Base-by-base conservation (phyloP, 1,140 invertebrate species). In the Mizuhopecten yessoensis region DNA sequence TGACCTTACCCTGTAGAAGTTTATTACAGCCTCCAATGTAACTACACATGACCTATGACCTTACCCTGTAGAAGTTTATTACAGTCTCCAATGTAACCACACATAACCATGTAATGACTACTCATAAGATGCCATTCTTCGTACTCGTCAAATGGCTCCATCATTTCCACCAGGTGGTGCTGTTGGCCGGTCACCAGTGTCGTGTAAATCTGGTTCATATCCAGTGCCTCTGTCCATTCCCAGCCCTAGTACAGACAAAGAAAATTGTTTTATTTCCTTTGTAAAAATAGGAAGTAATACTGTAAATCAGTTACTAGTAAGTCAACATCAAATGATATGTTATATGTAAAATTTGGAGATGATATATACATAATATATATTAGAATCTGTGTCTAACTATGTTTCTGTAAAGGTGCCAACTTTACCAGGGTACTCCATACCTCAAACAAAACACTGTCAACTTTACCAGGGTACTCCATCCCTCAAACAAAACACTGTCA, bases 111-210 rank as follows among this genome's bases (percentile, higher is more conserved):
- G 94, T 97, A 97, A 94, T 97, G 97, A n/a, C 93, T 92, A 94
- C 97, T 97, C 90, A 97, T 97, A 34, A 97, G 94, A 94, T 97
- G 96, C 95, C 96, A 97, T 93, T 97, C 97, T 95, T 97, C 97
- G 94, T 96, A 97, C 94, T 97, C 97, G 95, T 97, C 97, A 96
- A 97, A 97, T 0, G 96, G 94, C 94, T 97, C 97, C 33, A 97
- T 91, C 10, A 86, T 92, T 36, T 97, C 93, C 33, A 97, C 94
- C 89, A 95, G 91, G 15, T 91, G 34, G 88, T 95, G 94, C 92
- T 97, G 97, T 29, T 95, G 94, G 0, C 23, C 0, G n/a, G 94
- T 29, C 17, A 96, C 89, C 86, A 96, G 90, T 13, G 92, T 91
- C 7, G 92, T 90, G 88, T 96, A 97, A 45, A 97, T 96, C 89